Conservation (phyloP, 2,797 vertebrate genomes). For the Phalanger gymnotis region DNA sequence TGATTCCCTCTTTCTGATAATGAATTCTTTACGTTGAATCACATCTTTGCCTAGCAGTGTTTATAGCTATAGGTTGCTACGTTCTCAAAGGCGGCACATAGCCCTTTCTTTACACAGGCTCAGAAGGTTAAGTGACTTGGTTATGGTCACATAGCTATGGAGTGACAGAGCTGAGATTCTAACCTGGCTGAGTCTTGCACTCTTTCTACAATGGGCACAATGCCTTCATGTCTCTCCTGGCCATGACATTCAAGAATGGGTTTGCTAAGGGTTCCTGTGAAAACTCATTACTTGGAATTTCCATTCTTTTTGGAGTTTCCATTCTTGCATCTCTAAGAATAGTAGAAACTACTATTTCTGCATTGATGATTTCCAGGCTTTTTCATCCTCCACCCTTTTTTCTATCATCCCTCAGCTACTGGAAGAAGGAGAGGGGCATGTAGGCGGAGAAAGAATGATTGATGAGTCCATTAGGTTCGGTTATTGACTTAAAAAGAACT, state of each 20-base stretch:
- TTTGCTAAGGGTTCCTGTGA: not conserved
- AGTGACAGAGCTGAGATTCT: slow-evolving; percentile 27
- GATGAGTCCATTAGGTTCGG: not conserved
- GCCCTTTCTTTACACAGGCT: not conserved
- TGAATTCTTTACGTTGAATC: not conserved
- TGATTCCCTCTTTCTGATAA: not conserved
- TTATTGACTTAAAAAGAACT: not conserved
- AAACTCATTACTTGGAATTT: not conserved
- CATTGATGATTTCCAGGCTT: not conserved
- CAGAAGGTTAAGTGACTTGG: not conserved
- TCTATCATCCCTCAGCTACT: not conserved
- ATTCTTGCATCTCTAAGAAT: not conserved
- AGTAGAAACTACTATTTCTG: not conserved
- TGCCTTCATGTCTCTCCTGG: not conserved
- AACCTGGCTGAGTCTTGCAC: not conserved
- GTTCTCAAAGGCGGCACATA: not conserved
- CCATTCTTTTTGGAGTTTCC: not conserved
- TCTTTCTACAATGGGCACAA: not conserved
- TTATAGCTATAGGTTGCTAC: not conserved
- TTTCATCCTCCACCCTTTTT: not conserved
- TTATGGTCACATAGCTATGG: slow-evolving; percentile 37
- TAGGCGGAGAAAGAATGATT: not conserved
- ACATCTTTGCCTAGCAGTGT: not conserved
- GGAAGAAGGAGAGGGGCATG: not conserved
- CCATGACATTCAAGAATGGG: not conserved